phyloP scores from a whole-genome alignment of 2,888 invertebrate species.

The Schizotus pectinicornis region DNA sequence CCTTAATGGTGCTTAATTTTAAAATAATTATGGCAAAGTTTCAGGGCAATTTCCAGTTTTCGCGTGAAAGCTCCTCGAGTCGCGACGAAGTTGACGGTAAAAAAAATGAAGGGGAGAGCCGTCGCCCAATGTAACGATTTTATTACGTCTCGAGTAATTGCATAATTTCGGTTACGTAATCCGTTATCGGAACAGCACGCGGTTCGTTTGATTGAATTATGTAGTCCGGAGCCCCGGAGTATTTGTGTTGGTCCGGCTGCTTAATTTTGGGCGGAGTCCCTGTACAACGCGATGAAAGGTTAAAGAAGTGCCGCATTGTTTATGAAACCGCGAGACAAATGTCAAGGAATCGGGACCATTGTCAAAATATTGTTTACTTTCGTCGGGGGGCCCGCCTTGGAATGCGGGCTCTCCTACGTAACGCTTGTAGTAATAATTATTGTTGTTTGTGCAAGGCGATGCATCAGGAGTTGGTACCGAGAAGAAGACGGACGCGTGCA shows the following conservation, averaged over 20 bases:
- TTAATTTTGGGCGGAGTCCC: slow-evolving; percentile 1
- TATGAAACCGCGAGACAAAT: neutral
- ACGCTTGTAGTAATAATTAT: too few species aligned
- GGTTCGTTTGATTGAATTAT: too few species aligned
- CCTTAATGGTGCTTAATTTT: too few species aligned
- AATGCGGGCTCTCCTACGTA: neutral
- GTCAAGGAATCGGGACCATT: slow-evolving; percentile 1
- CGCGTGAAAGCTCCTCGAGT: too few species aligned
- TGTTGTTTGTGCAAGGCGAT: neutral
- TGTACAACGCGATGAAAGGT: neutral
- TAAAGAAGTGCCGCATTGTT: neutral
- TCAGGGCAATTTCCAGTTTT: too few species aligned
- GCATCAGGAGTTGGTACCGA: slow-evolving; percentile 3
- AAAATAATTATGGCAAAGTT: too few species aligned
- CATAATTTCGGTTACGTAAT: too few species aligned
- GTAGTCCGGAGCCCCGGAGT: neutral
- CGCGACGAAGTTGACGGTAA: too few species aligned
- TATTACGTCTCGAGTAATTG: too few species aligned
- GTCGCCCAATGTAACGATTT: too few species aligned
- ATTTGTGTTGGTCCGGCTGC: neutral
- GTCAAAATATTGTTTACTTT: slow-evolving; percentile 1
- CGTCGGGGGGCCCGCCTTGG: neutral
- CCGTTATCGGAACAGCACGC: too few species aligned
- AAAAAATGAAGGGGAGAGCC: too few species aligned
- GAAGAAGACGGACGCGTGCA: slow-evolving; percentile 18